Evolutionary conservation across 2,888 invertebrate genomes (phyloP), one percentile per base, ranked within the genome.

Genomic region (Ceraclea dissimilis): DNA sequence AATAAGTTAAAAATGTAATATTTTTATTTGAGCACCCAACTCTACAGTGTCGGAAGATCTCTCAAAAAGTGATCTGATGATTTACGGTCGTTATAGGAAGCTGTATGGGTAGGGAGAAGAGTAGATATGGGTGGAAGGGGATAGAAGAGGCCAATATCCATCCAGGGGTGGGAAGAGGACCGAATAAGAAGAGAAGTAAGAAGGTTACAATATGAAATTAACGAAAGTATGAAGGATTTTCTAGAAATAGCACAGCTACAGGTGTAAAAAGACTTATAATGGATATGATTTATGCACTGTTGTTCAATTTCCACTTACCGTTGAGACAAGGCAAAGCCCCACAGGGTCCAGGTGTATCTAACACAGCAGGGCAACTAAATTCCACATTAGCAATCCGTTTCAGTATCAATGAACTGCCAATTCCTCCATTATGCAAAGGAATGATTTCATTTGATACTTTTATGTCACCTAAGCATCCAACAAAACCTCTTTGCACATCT

Each of bases 401-500:
- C 2, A 86, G 65, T 2, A 81, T 80, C 1, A 81, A 83, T 6
- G 83, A 78, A 17, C 80, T 79, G 65, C 80, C 83, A 19, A 79
- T 79, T 1, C 83, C 83, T 1, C 82, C 81, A 74, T 82, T 83
- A 65, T 86, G 84, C n/a, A 86, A 67, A 0, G 90, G 89, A 39
- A 91, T 79, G 0, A 83, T 77, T 5, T 86, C 79, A 57, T 82
- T 77, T 47, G 88, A 84, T 22, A 93, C 80, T 56, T 82, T 76
- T 2, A 93, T 84, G 66, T 89, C 87, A 62, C 89, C 88, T 83
- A 93, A 84, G 66, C 93, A 93, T 0, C 92, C 92, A 49, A 85
- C 76, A 67, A 90, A 90, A 0, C 92, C 91, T 21, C 83, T 75
- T 53, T 83, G 83, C 19, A 90, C 79, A 64, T 86, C 86, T 66